Base-by-base conservation (phyloP, 2,113 vertebrate genomes). In the Struthidea cinerea region DNA sequence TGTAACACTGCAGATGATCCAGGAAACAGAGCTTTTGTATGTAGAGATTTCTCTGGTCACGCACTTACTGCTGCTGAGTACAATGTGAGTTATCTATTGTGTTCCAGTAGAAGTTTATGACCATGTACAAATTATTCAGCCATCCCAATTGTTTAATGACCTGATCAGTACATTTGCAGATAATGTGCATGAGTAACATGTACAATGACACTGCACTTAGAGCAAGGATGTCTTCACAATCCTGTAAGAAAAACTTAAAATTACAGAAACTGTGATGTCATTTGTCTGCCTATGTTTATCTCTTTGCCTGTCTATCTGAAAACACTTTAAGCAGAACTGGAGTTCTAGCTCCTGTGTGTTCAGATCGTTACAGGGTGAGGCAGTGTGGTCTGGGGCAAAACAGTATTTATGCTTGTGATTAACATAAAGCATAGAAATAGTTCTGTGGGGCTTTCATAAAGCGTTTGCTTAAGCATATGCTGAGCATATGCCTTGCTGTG, bases 71-170 rank as follows among this genome's bases (percentile, higher is more conserved):
- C 65, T 85, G 13, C 56, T 61, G 67, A 19, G 41, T 65, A 22
- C 27, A 1, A 1, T 65, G 37, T 3, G 10, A 47, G 42, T 47
- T 67, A 3, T 5, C 39, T 37, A 0, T 49, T 76, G 37, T 24
- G 5, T 79, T 75, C 52, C 52, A 44, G 39, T 42, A 71, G 44
- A 71, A 37, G 23, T 79, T 91, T 42, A 53, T 71, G 61, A 52
- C 11, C 37, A 13, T 9, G 22, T 83, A n/a, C 28, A 68, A 42
- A 30, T 86, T 76, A 68, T 39, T 79, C 32, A n/a, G 56, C 27
- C 47, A 63, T 68, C 35, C 16, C 16, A 73, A 4, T n/a, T 79
- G 24, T 63, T 92, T 78, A 74, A 44, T 78, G 46, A 85, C 22
- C 22, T 37, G 32, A 61, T 49, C 33, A 61, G 30, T 57, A 8